A percentile compares a stretch with the other conserved stretches of the same genome.
Evolutionary conservation across 1,140 invertebrate species (phyloP).

Genomic region (Forficula auricularia): DNA sequence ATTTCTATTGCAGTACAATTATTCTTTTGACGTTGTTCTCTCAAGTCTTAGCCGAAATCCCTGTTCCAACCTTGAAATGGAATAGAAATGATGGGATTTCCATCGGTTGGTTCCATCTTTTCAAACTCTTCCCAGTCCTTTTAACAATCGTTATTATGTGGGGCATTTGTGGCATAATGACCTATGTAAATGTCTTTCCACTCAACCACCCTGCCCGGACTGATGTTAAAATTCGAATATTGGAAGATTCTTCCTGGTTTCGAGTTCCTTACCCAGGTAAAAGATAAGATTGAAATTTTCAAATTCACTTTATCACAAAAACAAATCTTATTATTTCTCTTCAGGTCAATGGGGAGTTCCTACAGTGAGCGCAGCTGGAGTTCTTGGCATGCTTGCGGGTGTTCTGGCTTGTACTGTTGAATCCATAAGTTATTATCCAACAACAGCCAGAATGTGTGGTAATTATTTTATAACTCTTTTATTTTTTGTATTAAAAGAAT

Average conservation of each 20-base stretch:
- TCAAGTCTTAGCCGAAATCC: constrained; percentile 53
- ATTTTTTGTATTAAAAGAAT: constrained; percentile 1
- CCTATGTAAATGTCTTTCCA: constrained; percentile 42
- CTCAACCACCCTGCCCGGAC: constrained; percentile 53
- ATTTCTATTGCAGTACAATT: constrained; percentile 49
- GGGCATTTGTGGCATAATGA: constrained; percentile 57
- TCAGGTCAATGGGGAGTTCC: constrained; percentile 74
- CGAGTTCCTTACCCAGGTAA: constrained; percentile 66
- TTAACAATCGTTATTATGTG: constrained; percentile 66
- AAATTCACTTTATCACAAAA: constrained; percentile 1
- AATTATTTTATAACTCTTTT: constrained; percentile 15
- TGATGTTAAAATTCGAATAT: constrained; percentile 54
- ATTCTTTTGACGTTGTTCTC: constrained; percentile 63
- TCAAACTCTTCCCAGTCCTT: constrained; percentile 68
- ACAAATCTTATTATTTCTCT: constrained; percentile 8
- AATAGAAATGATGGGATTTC: constrained; percentile 36
- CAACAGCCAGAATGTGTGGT: constrained; percentile 65
- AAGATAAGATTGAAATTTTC: background rate
- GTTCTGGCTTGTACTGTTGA: constrained; percentile 70
- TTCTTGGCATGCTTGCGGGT: constrained; percentile 67
- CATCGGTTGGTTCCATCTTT: constrained; percentile 48
- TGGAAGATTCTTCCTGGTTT: constrained; percentile 62
- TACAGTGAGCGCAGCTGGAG: constrained; percentile 52
- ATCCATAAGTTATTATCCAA: constrained; percentile 77
- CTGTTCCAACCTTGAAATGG: constrained; percentile 43